These are phyloP conservation scores for Lacanobia oleracea DNA, from an alignment of 2,888 invertebrate genomes.

Conservation along the genomic window DNA sequence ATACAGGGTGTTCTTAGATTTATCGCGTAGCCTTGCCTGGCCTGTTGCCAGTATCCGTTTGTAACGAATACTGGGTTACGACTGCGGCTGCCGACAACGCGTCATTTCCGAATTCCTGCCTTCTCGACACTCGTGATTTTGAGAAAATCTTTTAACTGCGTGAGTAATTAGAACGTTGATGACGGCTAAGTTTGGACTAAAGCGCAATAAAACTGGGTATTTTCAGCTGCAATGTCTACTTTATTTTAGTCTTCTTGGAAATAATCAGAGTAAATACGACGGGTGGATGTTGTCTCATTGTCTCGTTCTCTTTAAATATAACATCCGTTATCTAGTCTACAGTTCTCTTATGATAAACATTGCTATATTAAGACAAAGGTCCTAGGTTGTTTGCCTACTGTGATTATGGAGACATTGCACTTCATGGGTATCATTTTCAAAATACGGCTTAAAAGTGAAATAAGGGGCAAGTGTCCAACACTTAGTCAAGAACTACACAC, in stretches of 20 bases:
- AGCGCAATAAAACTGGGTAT: slow-evolving; percentile 26
- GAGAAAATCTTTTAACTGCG: slow-evolving; percentile 30
- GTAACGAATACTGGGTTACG: slow-evolving; percentile 52
- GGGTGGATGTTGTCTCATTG: slow-evolving; percentile 24
- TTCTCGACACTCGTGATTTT: slow-evolving; percentile 14
- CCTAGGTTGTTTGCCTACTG: slow-evolving; percentile 11
- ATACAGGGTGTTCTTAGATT: slow-evolving; percentile 46
- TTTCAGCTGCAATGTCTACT: slow-evolving; percentile 17
- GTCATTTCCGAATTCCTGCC: slow-evolving; percentile 65
- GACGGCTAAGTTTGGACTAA: slow-evolving; percentile 34
- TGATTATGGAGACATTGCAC: not conserved
- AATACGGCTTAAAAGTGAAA: not conserved
- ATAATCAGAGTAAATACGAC: not conserved
- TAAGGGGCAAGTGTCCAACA: not conserved
- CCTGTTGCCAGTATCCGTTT: slow-evolving; percentile 62
- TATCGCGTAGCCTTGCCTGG: slow-evolving; percentile 47
- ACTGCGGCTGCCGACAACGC: slow-evolving; percentile 29
- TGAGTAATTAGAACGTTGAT: slow-evolving; percentile 40
- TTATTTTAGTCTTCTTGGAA: slow-evolving; percentile 11
- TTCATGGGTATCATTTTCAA: not conserved
- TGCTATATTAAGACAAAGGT: slow-evolving; percentile 26
- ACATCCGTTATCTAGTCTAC: slow-evolving; percentile 20
- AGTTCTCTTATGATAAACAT: slow-evolving; percentile 11
- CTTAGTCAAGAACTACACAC: not conserved
- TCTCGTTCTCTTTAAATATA: slow-evolving; percentile 36